Evolutionary conservation across 2,113 vertebrate species (phyloP), one percentile per base, ranked within the genome.

Genomic region (Andinoacara biseriatus): DNA sequence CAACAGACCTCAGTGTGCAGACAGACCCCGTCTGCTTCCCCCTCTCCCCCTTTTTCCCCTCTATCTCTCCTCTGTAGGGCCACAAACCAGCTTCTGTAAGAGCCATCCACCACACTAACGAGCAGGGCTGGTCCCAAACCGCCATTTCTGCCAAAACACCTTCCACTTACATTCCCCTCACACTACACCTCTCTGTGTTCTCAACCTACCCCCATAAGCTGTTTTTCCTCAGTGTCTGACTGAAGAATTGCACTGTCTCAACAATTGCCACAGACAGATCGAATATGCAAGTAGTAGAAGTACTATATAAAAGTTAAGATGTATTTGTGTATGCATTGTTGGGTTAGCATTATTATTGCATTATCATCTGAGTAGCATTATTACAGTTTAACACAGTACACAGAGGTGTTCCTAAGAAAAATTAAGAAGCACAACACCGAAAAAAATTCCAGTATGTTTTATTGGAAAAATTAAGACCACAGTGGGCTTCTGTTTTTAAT

Each of bases 21-120:
- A 89, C 89, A 85, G 78, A 89, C 90, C 83, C 82, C 58, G 82
- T 84, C 88, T 85, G 86, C 82, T 84, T 82, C 85, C 65, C 26
- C 77, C 80, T 61, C 87, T 79, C 86, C 74, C 79, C 82, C 82
- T 78, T 81, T 58, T 75, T 26, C 24, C 82, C 81, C 76, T 78
- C 81, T 83, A 86, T 60, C 83, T 87, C 91, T 87, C 81, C 90
- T 69, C 90, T 91, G 78, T 61, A 79, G 86, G 77, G 59, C 90
- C 91, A 94, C 95, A 95, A 79, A 94, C 91, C 79, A 26, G 85
- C 91, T 91, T 94, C 91, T 94, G 93, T 95, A 81, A 89, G 94
- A 93, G 84, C 67, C 88, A 87, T 90, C 93, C 87, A 86, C 88
- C 83, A 77, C 85, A 76, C 86, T 85, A 87, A 93, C 78, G 58